Percentiles rank a stretch among this genome's conserved stretches.
Evolutionary conservation across 2,113 vertebrate genomes (phyloP).

Genomic region (Poicephalus gulielmi): DNA sequence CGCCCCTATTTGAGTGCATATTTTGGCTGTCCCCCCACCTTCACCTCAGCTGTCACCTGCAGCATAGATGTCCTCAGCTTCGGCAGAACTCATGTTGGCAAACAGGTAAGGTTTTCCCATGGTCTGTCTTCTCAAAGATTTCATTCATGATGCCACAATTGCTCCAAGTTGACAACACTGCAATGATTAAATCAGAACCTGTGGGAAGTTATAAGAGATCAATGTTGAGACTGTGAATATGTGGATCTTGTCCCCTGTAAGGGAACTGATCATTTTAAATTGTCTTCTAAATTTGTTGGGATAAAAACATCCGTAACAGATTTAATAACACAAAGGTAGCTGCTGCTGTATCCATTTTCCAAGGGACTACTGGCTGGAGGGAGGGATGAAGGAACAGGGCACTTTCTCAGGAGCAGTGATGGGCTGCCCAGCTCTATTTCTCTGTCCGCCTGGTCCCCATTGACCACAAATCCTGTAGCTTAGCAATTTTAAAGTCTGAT

Average conservation of each 20-base stretch:
- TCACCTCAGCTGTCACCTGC: neutral
- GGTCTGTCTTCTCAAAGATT: neutral
- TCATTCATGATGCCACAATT: neutral
- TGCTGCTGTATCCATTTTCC: neutral
- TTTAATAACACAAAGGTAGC: neutral
- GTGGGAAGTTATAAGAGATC: neutral
- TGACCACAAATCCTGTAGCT: neutral
- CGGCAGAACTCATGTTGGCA: neutral
- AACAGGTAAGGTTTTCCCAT: neutral
- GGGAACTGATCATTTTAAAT: neutral
- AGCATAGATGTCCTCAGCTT: neutral
- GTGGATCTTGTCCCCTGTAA: neutral
- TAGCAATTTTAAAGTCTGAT: neutral
- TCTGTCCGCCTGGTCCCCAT: neutral
- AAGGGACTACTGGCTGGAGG: neutral
- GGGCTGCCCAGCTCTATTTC: neutral
- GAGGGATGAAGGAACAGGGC: neutral
- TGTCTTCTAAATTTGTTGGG: neutral
- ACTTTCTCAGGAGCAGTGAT: neutral
- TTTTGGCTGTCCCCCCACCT: neutral
- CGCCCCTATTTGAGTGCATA: neutral
- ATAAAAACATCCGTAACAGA: neutral
- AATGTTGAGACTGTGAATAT: accelerated
- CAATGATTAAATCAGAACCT: neutral
- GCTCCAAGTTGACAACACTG: neutral